phyloP scores from a whole-genome alignment of 2,113 vertebrate genomes.

The Peromyscus leucopus region DNA sequence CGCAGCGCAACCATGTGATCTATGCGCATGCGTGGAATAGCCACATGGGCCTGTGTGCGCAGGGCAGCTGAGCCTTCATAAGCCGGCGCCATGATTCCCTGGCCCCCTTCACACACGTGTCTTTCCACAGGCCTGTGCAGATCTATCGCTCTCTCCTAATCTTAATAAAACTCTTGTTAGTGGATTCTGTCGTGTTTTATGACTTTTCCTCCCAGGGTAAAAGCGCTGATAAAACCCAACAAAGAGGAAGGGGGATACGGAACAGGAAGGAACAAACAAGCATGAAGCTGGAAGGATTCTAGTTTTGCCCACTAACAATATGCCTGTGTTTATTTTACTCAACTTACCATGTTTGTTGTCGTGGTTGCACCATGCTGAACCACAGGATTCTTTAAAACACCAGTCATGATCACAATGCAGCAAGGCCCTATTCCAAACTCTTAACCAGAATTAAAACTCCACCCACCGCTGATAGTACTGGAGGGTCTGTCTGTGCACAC shows the following conservation, averaged over 20 bases:
- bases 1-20: too few relatives aligned
- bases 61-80: too few relatives aligned
- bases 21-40: too few relatives aligned
- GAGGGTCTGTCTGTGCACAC: background rate
- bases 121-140: too few relatives aligned
- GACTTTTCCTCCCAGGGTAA: too few relatives aligned
- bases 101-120: too few relatives aligned
- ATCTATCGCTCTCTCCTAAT: too few relatives aligned
- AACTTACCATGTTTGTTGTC: background rate
- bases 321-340: background rate
- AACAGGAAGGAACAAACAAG: background rate
- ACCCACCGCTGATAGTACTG: background rate
- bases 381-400: slow-evolving; percentile 25
- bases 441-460: slow-evolving; percentile 8
- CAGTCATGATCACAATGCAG: background rate
- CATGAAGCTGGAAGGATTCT: background rate
- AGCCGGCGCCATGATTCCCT: too few relatives aligned
- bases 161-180: too few relatives aligned
- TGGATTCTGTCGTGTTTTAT: too few relatives aligned
- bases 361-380: background rate
- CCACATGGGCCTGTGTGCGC: too few relatives aligned
- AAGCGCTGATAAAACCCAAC: too few relatives aligned
- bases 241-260: background rate
- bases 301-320: background rate
- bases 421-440: background rate